Percentiles rank a stretch among this genome's conserved stretches.
Conservation (phyloP, 2,113 vertebrate species). For the Carassius gibelio region DNA sequence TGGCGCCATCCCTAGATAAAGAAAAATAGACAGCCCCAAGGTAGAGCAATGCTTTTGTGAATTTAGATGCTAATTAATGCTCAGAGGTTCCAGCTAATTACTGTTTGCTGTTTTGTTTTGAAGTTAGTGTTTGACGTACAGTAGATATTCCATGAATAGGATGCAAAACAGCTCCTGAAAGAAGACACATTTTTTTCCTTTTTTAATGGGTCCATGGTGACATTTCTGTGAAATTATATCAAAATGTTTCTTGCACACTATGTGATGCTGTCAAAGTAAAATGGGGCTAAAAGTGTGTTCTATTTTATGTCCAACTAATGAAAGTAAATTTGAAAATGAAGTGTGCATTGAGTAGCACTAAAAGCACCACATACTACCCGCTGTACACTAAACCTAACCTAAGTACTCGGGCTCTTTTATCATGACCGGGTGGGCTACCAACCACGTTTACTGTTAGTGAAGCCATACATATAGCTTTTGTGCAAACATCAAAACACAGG, state of each 20-base stretch:
- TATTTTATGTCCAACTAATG: no score
- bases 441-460: no score
- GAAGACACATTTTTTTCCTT: background rate
- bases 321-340: background rate
- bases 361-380: background rate
- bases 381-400: no score
- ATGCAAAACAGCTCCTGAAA: background rate
- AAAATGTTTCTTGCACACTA: background rate
- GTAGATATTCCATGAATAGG: background rate
- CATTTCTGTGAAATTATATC: background rate
- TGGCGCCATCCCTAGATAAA: background rate
- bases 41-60: background rate
- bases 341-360: background rate
- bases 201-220: no score
- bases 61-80: conserved; percentile 4
- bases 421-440: no score
- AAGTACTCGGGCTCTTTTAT: no score
- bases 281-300: background rate
- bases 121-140: background rate
- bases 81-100: background rate
- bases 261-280: background rate
- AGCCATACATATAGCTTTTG: no score
- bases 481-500: no score
- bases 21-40: background rate
- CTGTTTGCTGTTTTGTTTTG: background rate